Evolutionary conservation across 1,140 invertebrate genomes (phyloP), one percentile per base, ranked within the genome.

Genomic region (Dinothrombium tinctorium): DNA sequence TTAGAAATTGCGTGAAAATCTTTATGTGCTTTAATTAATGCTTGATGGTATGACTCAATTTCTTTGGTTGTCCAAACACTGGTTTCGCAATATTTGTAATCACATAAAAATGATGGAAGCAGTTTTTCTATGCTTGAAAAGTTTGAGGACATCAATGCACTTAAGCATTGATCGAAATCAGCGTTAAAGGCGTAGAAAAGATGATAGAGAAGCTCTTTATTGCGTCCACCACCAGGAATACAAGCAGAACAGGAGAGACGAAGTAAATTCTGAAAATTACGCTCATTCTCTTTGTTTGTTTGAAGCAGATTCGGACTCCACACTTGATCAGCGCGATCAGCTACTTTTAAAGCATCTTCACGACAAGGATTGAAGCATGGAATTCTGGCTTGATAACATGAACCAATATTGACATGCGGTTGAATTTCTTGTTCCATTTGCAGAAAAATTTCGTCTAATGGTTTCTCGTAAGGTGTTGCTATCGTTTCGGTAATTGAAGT

Each of bases 181-280:
- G 84, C 86, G 44, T 73, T 68, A 51, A 73, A 76, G 59, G 83
- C 69, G 47, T 81, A 72, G 44, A 96, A 62, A 31, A 90, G 65
- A 57, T 92, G 81, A 47, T 94, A 67, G 44, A 87, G 87, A 54
- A 82, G 80, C 60, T 96, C 89, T 53, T 86, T 81, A 59, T 90
- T 89, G 54, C 79, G 72, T 42, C 83, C 84, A 47, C 79, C 80
- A n/a, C 63, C 61, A 50, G 56, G 55, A 5, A 68, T 52, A 37
- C 61, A 62, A 40, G 63, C 56, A 49, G 59, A 63, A 48, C 62
- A 64, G 19, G 86, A 80, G 54, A 95, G 74, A 54, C 90, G 80
- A 61, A 89, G 70, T 60, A 55, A 63, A 7, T 49, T 38, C 33
- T 55, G 52, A 26, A 64, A 53, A 23, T 46, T 29, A n/a, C n/a